Evolutionary conservation across 2,113 vertebrate species (phyloP).

Genomic region (Potamarius usumacintae): DNA sequence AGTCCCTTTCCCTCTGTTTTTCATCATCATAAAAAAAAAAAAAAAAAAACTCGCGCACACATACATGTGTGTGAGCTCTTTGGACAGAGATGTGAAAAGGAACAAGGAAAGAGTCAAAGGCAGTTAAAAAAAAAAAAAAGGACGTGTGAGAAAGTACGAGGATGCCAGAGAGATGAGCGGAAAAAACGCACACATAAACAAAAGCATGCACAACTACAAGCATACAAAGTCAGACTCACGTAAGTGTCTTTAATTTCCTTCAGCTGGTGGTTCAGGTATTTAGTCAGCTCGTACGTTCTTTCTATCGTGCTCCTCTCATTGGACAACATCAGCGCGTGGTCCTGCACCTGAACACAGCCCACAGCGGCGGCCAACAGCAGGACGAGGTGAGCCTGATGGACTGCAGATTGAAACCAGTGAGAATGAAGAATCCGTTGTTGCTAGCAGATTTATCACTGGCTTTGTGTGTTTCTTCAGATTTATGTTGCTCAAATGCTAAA

Average conservation of each 20-base stretch:
- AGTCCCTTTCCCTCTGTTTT: constrained; percentile 9
- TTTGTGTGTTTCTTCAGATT: constrained; percentile 17
- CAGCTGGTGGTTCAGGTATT: constrained; percentile 95
- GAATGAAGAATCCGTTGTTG: neutral
- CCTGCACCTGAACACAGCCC: constrained; percentile 76
- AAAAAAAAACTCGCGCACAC: neutral
- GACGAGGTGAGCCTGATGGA: constrained; percentile 67
- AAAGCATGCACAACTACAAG: constrained; percentile 33
- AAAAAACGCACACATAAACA: constrained; percentile 38
- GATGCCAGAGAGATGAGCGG: constrained; percentile 26
- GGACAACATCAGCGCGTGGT: constrained; percentile 77
- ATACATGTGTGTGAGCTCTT: neutral
- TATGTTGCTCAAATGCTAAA: neutral
- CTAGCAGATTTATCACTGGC: neutral
- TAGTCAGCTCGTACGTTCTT: constrained; percentile 94
- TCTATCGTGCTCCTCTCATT: constrained; percentile 88
- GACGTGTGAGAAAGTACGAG: constrained; percentile 16
- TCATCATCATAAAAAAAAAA: neutral
- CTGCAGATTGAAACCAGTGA: constrained; percentile 52
- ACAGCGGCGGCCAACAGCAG: constrained; percentile 80
- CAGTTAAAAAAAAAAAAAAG: neutral
- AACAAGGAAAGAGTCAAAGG: constrained; percentile 18
- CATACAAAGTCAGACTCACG: constrained; percentile 73
- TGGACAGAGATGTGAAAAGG: constrained; percentile 38
- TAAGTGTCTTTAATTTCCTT: constrained; percentile 93